Base-by-base conservation (phyloP, 37 sponge, comb jelly and placozoan species). In the Oopsacas minuta region DNA sequence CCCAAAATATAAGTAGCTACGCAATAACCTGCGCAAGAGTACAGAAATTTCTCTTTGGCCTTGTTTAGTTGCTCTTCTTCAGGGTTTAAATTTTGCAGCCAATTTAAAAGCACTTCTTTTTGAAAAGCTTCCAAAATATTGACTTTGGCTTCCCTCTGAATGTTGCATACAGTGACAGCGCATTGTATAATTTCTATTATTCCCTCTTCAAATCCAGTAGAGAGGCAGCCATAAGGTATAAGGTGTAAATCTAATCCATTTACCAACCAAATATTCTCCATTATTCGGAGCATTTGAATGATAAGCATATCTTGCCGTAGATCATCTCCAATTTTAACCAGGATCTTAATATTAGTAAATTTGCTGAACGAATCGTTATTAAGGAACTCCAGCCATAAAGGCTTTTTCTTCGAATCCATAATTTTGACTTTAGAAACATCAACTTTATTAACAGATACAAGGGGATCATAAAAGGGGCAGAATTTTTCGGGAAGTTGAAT, bases 231-330 rank as follows among this genome's bases (percentile, higher is more conserved):
- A 84, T 95, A 95, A 0, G 92, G 91, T 36, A 88, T 87, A 37
- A 95, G 83, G 32, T 84, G 38, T 75, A 93, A 30, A 46, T 93
- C 87, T 0, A 93, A 52, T 0, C 91, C 89, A 39, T 93, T 88
- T 7, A 91, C 86, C 81, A 91, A 82, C 75, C 75, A 61, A 10
- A 61, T 5, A 32, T 89, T 90, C 81, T 95, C 95, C 95, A 95
- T 95, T 30, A 95, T 83, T 36, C 85, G 15, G 36, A 95, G 39
- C 93, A 95, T 95, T 53, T 95, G 95, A 49, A 95, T 87, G 1
- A 93, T 95, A 37, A 95, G 91, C 95, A 95, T 95, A 84, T 95
- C 95, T 36, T 95, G 95, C 83, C 95, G 52, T 20, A 95, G 86
- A 87, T 95, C 95, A 38, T 95, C 95, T 10, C 95, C 95, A 37